Evolutionary conservation across 1,140 invertebrate species (phyloP), one percentile per base, ranked within the genome.

Genomic region (Achatina immaculata): DNA sequence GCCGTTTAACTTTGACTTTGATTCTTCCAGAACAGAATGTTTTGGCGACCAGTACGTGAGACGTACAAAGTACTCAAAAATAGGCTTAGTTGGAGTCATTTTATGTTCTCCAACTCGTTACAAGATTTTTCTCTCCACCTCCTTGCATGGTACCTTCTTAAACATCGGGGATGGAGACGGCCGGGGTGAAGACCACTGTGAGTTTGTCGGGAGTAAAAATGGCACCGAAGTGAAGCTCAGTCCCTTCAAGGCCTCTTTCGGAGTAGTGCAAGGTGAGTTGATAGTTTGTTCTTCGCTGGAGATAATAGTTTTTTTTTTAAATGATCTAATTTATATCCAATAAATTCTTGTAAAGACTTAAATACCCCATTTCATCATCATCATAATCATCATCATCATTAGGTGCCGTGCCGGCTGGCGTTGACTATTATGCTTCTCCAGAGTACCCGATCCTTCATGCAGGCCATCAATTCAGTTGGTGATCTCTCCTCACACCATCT

Each of bases 131-230:
- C 83, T 90, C 3, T 83, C 85, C 68, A 81, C 87, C 38, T 81
- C 82, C 21, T 77, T 89, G 55, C 69, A 79, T 34, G 86, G 83
- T 21, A 84, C 80, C n/a, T 90, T 89, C 81, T 74, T 87, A 40
- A 87, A 89, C 80, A 86, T 90, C 72, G 89, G 85, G 14, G 89
- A 90, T 62, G 83, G 73, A 11, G 65, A 51, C 4, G 86, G 87
- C 40, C 40, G 83, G 72, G 89, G 89, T 21, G 84, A 90, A 48
- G 89, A 90, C 62, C 89, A 90, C 72, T 90, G 89, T 85, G 86
- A 90, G 71, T 90, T 88, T 86, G 87, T 90, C 45, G 88, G 87
- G 72, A 85, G 78, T 36, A 72, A 51, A 0, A 40, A n/a, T 55
- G 69, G 65, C n/a, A 66, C 58, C 14, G 31, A 24, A 48, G 51